Evolutionary conservation across 2,888 invertebrate species (phyloP).

Genomic region (Amiota minor): DNA sequence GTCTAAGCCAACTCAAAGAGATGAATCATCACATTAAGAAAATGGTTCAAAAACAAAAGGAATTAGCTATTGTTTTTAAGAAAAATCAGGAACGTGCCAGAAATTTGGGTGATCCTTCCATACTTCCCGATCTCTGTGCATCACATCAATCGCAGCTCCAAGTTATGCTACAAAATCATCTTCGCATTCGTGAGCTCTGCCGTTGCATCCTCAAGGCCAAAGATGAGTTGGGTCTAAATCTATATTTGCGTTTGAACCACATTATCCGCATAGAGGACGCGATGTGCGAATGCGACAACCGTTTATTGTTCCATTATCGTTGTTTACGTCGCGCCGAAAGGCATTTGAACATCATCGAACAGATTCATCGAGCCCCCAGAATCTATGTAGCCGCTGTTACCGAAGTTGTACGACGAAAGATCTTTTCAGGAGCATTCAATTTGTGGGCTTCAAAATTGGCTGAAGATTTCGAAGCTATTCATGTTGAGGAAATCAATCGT

Average conservation of each 20-base stretch:
- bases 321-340: constrained; percentile 85
- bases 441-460: constrained; percentile 90
- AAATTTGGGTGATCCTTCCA: constrained; percentile 85
- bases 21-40: constrained; percentile 84
- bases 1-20: constrained; percentile 88
- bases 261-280: constrained; percentile 88
- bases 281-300: constrained; percentile 86
- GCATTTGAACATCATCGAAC: constrained; percentile 87
- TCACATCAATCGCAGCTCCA: constrained; percentile 89
- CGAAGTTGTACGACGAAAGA: constrained; percentile 84
- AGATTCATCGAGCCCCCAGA: constrained; percentile 88
- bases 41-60: constrained; percentile 86
- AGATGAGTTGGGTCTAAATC: constrained; percentile 88
- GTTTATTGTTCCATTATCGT: constrained; percentile 87
- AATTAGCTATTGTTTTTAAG: constrained; percentile 87
- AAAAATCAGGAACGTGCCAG: constrained; percentile 88
- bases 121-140: constrained; percentile 90
- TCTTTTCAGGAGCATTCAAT: constrained; percentile 80
- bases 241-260: constrained; percentile 88
- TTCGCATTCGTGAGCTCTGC: constrained; percentile 85
- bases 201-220: constrained; percentile 88
- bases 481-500: constrained; percentile 86
- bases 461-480: constrained; percentile 83
- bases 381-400: constrained; percentile 89
- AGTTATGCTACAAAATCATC: constrained; percentile 86